Conservation (phyloP, 2,888 invertebrate species). For the Boloria selene region DNA sequence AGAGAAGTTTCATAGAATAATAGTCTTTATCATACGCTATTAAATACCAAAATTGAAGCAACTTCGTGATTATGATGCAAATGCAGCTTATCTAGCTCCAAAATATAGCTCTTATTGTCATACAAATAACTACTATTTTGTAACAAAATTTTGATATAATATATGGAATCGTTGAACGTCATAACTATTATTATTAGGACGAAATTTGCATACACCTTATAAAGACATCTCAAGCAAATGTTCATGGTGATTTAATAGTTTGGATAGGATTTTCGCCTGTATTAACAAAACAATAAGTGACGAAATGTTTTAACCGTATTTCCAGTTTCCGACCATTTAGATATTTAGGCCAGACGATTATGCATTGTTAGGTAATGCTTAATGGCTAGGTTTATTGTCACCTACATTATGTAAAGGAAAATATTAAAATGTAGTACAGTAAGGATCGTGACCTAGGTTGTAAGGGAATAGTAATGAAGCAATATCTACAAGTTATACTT, state of each 20-base stretch:
- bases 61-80: conserved; percentile 21
- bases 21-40: conserved; percentile 10
- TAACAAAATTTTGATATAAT: conserved; percentile 1
- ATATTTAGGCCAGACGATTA: conserved; percentile 45
- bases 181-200: conserved; percentile 34
- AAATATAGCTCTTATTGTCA: background rate
- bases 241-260: background rate
- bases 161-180: conserved; percentile 22
- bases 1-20: conserved; percentile 11
- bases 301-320: conserved; percentile 25
- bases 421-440: conserved; percentile 30
- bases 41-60: conserved; percentile 23
- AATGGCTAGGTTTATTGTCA: conserved; percentile 42
- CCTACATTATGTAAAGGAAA: conserved; percentile 37
- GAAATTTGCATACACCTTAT: conserved; percentile 35
- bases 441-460: conserved; percentile 28
- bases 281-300: conserved; percentile 27
- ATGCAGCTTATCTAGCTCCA: conserved; percentile 9
- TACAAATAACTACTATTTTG: conserved; percentile 6
- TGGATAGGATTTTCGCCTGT: conserved; percentile 25
- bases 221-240: conserved; percentile 15
- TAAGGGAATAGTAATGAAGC: conserved; percentile 12
- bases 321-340: conserved; percentile 35
- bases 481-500: background rate
- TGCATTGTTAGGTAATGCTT: conserved; percentile 46